Conservation (phyloP, 2,888 invertebrate genomes). For the Sarcophaga variegata region DNA sequence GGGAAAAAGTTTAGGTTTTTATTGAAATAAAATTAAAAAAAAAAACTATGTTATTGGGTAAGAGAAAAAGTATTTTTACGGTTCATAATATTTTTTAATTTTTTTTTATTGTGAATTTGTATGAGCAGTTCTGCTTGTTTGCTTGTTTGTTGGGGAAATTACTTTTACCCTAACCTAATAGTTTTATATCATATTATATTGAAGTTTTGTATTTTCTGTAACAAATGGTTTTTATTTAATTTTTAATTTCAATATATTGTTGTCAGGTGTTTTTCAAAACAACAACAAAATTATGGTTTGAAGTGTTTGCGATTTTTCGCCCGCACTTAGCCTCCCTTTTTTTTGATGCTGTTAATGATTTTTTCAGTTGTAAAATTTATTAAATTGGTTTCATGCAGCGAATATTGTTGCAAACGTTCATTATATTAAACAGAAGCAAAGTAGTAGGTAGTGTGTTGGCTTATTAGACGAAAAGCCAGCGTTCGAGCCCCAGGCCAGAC, state of each 20-base stretch:
- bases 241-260: slow-evolving; percentile 43
- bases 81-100: neutral
- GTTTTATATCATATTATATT: neutral
- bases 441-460: no score
- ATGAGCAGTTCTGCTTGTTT: neutral
- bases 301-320: neutral
- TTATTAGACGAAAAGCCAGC: no score
- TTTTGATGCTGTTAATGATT: neutral
- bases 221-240: neutral
- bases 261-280: slow-evolving; percentile 16
- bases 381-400: no score
- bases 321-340: neutral
- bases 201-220: neutral
- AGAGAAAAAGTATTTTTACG: neutral
- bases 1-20: slow-evolving; percentile 33
- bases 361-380: neutral
- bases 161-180: neutral
- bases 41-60: neutral
- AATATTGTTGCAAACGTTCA: no score
- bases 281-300: neutral
- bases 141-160: neutral
- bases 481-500: no score
- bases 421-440: no score
- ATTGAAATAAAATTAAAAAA: neutral
- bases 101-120: neutral